Evolutionary conservation across 1,140 invertebrate genomes (phyloP).

Genomic region (Antheraea mylitta): DNA sequence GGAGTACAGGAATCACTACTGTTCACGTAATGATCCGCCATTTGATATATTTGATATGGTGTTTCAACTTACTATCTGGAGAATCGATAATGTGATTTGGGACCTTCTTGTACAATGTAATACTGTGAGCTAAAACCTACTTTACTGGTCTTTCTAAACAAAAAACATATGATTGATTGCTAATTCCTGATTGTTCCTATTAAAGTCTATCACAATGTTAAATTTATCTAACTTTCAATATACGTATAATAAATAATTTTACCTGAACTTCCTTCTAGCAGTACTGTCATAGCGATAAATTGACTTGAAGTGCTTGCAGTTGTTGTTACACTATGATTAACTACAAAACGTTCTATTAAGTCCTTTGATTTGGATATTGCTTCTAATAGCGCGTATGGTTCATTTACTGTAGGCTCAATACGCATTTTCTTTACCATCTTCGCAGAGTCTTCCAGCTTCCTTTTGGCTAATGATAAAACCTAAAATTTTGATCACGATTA

Average conservation of each 20-base stretch:
- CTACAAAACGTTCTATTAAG: constrained; percentile 31
- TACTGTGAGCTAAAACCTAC: too few relatives aligned
- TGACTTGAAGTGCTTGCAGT: constrained; percentile 76
- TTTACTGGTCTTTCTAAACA: too few relatives aligned
- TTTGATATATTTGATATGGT: too few relatives aligned
- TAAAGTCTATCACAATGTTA: too few relatives aligned
- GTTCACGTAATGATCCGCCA: too few relatives aligned
- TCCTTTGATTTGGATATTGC: constrained; percentile 38
- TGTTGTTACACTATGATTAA: constrained; percentile 64
- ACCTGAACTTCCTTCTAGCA: constrained; percentile 76
- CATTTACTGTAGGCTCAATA: constrained; percentile 39
- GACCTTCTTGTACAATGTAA: too few relatives aligned
- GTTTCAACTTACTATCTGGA: too few relatives aligned
- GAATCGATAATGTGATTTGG: too few relatives aligned
- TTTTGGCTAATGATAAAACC: constrained; percentile 33
- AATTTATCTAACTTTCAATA: too few relatives aligned
- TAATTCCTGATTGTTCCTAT: too few relatives aligned
- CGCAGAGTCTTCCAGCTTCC: constrained; percentile 38
- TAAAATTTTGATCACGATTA: constrained; percentile 22
- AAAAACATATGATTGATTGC: too few relatives aligned
- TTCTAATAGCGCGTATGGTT: constrained; percentile 52
- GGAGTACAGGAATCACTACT: too few relatives aligned
- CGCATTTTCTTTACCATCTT: constrained; percentile 42
- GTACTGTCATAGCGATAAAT: constrained; percentile 76
- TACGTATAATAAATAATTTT: constrained; percentile 13